These are phyloP conservation scores for Mastomys coucha DNA, from an alignment of 2,113 vertebrate genomes.

Conservation along the genomic window DNA sequence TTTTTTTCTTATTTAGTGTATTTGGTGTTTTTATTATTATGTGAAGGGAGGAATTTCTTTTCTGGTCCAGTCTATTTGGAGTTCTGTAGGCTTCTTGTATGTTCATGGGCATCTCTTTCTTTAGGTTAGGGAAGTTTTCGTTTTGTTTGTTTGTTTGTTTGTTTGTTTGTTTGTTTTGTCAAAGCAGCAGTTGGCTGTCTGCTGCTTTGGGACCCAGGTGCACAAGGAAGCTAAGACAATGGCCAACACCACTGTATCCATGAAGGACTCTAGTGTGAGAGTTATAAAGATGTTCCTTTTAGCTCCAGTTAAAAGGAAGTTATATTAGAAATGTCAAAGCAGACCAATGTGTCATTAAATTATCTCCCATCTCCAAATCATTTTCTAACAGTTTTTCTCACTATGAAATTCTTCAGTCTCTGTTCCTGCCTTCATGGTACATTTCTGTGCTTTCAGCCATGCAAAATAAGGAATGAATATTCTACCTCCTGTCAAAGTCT, in stretches of 20 bases:
- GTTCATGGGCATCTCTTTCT: too few species aligned
- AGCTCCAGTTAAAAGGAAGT: not conserved
- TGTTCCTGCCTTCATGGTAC: not conserved
- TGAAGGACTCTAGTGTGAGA: not conserved
- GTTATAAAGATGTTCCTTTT: not conserved
- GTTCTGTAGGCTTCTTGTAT: too few species aligned
- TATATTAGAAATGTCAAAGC: not conserved
- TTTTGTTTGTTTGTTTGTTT: too few species aligned
- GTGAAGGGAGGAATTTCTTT: too few species aligned
- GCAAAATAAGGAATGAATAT: conserved; percentile 57
- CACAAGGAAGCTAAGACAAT: not conserved
- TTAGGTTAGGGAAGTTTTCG: too few species aligned
- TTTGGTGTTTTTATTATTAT: too few species aligned
- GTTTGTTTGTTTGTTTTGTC: not conserved
- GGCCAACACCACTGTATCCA: not conserved
- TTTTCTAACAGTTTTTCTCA: not conserved
- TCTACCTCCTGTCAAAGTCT: conserved; percentile 64
- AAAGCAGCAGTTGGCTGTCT: not conserved
- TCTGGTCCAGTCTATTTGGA: too few species aligned
- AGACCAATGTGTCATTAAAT: not conserved
- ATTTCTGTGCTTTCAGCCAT: conserved; percentile 43
- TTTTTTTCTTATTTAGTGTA: too few species aligned
- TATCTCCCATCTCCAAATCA: not conserved
- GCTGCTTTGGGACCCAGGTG: too few species aligned
- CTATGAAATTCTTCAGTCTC: not conserved